Evolutionary conservation across 23 tunicate genomes (phyloP).

Genomic region (Ciona savignyi): DNA sequence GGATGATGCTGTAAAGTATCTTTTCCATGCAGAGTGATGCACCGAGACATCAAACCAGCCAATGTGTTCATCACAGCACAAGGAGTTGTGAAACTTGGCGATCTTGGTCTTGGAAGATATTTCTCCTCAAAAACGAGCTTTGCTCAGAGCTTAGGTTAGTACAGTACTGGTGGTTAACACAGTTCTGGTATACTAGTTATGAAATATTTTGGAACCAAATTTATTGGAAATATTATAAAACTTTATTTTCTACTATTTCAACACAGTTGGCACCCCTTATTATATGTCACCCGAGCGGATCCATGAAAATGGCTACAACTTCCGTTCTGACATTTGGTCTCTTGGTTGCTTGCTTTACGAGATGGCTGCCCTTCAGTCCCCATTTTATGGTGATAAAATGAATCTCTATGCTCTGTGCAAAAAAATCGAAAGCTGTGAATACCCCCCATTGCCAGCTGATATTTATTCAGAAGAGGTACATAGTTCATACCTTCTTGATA

Average conservation of each 20-base stretch:
- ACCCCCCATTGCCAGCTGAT: constrained; percentile 98
- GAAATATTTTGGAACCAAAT: neutral
- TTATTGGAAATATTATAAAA: neutral
- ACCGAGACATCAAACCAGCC: constrained; percentile 98
- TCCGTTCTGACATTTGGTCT: constrained; percentile 98
- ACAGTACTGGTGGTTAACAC: neutral
- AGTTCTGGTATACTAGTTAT: neutral
- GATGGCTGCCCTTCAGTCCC: constrained; percentile 97
- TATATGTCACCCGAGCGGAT: constrained; percentile 99
- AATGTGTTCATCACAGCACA: constrained; percentile 97
- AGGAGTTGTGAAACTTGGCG: constrained; percentile 93
- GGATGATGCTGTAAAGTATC: too few species aligned
- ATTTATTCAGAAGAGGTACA: constrained; percentile 83
- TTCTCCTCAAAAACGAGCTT: constrained; percentile 94
- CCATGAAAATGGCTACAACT: constrained; percentile 96
- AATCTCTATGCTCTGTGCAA: constrained; percentile 95
- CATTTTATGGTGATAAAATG: constrained; percentile 97
- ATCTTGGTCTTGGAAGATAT: constrained; percentile 83
- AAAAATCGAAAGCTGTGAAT: constrained; percentile 96
- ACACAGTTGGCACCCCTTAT: constrained; percentile 92
- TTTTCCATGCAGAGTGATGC: constrained; percentile 98
- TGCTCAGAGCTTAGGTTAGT: constrained; percentile 91
- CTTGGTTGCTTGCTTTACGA: constrained; percentile 95
- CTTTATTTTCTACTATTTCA: neutral
- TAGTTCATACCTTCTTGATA: too few species aligned